These are phyloP conservation scores for Pitangus sulphuratus DNA, from an alignment of 2,797 vertebrate species.

Conservation along the genomic window DNA sequence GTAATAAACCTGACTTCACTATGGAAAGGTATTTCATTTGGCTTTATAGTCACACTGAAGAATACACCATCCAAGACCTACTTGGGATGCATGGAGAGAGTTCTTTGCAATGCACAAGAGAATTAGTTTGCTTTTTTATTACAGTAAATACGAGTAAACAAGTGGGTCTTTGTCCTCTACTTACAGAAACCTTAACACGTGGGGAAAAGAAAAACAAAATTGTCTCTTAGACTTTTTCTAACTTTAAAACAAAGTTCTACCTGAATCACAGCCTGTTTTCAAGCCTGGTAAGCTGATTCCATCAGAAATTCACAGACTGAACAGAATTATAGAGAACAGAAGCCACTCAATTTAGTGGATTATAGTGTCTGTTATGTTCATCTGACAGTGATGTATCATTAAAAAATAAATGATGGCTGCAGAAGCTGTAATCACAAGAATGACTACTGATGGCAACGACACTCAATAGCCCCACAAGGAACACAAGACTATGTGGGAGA, in stretches of 20 bases:
- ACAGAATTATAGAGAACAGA: neutral
- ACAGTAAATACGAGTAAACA: neutral
- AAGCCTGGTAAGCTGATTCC: neutral
- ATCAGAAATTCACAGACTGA: neutral
- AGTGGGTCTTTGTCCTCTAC: neutral
- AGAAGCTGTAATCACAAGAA: neutral
- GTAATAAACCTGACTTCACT: neutral
- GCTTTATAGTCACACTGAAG: neutral
- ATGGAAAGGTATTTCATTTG: neutral
- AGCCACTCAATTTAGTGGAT: neutral
- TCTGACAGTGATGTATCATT: neutral
- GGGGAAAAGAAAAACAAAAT: neutral
- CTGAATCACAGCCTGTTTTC: neutral
- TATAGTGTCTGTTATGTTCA: neutral
- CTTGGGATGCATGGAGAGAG: neutral
- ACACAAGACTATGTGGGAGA: neutral
- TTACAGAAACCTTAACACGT: neutral
- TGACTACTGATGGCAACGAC: neutral
- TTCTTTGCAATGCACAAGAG: neutral
- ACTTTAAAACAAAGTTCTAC: neutral
- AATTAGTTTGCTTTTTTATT: neutral
- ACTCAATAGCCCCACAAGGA: neutral
- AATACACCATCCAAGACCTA: neutral
- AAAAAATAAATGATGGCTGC: neutral
- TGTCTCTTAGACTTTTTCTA: neutral